Evolutionary conservation across 1,140 invertebrate species (phyloP).

Genomic region (Macrosteles quadrilineatus): DNA sequence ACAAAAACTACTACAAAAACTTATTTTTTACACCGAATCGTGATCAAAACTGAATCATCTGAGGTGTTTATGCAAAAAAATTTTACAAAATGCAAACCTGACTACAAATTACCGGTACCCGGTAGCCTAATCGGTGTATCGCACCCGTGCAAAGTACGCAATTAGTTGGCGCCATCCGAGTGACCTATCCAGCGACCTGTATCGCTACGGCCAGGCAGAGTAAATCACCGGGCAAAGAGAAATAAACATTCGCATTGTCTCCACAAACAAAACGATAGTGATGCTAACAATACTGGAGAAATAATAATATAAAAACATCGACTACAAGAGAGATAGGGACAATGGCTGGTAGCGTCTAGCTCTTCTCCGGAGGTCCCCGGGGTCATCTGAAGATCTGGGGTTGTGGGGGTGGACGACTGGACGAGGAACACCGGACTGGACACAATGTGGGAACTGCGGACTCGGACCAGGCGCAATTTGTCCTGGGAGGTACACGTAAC

Average conservation of each 20-base stretch:
- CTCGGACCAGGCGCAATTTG: no score
- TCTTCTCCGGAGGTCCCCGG: conserved; percentile 6
- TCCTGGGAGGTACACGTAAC: no score
- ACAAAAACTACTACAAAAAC: no score
- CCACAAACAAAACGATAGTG: conserved; percentile 21
- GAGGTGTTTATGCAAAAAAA: no score
- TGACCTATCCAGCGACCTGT: background rate
- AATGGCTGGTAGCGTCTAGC: conserved; percentile 11
- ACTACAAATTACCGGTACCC: no score
- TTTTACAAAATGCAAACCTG: no score
- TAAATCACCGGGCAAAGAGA: conserved; percentile 22
- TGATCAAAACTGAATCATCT: no score
- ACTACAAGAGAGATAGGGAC: background rate
- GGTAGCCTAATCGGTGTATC: no score
- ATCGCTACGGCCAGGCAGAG: background rate
- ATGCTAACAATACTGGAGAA: conserved; percentile 13
- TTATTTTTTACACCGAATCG: no score
- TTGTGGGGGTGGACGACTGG: conserved; percentile 5
- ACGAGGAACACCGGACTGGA: background rate
- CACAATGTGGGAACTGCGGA: background rate
- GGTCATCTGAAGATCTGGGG: background rate
- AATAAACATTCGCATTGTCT: conserved; percentile 16
- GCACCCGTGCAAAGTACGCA: background rate
- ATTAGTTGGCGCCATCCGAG: background rate
- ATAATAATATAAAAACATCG: conserved; percentile 21